Conservation (phyloP, 2,113 vertebrate genomes). For the Mastomys natalensis region DNA sequence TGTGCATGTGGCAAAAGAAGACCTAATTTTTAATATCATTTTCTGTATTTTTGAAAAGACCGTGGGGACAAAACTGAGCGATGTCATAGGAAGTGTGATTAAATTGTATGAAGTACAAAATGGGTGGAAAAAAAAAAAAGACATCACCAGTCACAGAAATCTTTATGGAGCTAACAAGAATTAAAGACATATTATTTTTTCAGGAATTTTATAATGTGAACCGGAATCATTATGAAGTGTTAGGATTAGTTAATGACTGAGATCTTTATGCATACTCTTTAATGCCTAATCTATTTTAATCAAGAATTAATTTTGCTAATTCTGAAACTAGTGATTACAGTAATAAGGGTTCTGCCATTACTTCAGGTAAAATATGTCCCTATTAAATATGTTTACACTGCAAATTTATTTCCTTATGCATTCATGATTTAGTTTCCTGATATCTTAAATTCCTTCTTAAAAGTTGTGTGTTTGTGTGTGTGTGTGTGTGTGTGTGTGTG, state of each 20-base stretch:
- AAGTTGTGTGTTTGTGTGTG: not conserved
- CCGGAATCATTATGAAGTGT: slow-evolving; percentile 6
- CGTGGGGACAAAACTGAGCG: slow-evolving; percentile 3
- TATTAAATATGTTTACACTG: slow-evolving; percentile 44
- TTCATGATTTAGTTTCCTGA: not conserved
- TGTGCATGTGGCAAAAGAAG: slow-evolving; percentile 17
- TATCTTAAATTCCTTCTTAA: not conserved
- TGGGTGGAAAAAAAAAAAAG: not conserved
- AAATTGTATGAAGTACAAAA: not conserved
- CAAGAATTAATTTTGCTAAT: slow-evolving; percentile 14
- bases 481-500: not conserved
- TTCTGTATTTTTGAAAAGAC: not conserved
- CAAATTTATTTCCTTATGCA: not conserved
- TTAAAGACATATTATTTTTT: slow-evolving; percentile 29
- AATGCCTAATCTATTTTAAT: slow-evolving; percentile 56
- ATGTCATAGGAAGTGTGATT: not conserved
- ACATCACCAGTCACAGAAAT: not conserved
- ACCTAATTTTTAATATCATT: slow-evolving; percentile 22
- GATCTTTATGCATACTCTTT: not conserved
- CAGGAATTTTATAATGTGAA: slow-evolving; percentile 18
- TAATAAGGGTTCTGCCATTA: slow-evolving; percentile 7
- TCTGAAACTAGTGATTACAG: slow-evolving; percentile 13
- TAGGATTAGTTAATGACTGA: slow-evolving; percentile 41
- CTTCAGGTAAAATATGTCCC: not conserved
- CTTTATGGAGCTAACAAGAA: slow-evolving; percentile 17